phyloP scores from a whole-genome alignment of 2,888 invertebrate genomes.

The Proisotoma minuta region DNA sequence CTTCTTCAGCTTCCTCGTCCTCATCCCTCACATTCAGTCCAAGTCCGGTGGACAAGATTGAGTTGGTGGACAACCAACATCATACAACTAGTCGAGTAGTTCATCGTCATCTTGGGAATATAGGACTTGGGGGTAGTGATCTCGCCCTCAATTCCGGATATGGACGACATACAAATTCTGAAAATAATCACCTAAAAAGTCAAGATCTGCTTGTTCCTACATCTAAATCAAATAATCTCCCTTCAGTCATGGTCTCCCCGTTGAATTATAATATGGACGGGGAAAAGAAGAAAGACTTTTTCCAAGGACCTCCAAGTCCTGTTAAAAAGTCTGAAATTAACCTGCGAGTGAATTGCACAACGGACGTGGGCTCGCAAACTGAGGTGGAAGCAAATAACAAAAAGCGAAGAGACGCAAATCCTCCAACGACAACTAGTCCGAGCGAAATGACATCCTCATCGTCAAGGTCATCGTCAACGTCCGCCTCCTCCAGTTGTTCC shows the following conservation, averaged over 20 bases:
- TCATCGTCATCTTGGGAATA: neutral
- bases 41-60: slow-evolving; percentile 21
- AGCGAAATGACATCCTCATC: slow-evolving; percentile 1
- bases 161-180: neutral
- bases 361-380: slow-evolving; percentile 42
- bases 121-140: slow-evolving; percentile 9
- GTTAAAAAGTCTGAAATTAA: slow-evolving; percentile 36
- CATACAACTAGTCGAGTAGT: slow-evolving; percentile 23
- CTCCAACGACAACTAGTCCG: neutral
- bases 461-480: neutral
- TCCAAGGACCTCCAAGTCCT: neutral
- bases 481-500: neutral
- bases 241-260: slow-evolving; percentile 45
- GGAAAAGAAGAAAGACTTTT: neutral
- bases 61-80: too few species aligned
- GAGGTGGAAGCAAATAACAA: slow-evolving; percentile 26
- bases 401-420: slow-evolving; percentile 14
- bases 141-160: slow-evolving; percentile 21
- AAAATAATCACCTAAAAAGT: neutral
- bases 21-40: slow-evolving; percentile 22
- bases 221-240: slow-evolving; percentile 6
- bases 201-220: neutral
- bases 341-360: slow-evolving; percentile 42
- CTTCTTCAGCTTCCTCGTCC: slow-evolving; percentile 22
- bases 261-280: slow-evolving; percentile 31